A percentile compares a stretch with the other conserved stretches of the same genome.
phyloP scores from a whole-genome alignment of 2,797 vertebrate genomes.

The Hapalemur alaotrensis region DNA sequence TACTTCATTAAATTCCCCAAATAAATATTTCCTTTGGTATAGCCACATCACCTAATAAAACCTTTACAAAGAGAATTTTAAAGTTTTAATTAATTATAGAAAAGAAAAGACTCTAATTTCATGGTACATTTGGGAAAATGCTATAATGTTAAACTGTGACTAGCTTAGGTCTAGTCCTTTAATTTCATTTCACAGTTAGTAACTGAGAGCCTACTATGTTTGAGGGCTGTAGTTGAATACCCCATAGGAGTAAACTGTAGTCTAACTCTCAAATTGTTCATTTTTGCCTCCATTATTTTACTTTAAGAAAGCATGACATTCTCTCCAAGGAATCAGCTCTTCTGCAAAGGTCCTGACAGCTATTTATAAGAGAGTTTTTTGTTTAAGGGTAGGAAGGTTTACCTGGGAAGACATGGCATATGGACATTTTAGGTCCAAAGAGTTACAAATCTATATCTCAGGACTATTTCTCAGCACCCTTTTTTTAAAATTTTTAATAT shows the following conservation, averaged over 20 bases:
- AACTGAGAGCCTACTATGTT: background rate
- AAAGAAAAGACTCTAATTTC: constrained; percentile 33
- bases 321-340: background rate
- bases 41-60: constrained; percentile 2
- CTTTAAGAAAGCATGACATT: background rate
- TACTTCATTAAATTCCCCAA: constrained; percentile 28
- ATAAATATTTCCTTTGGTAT: constrained; percentile 49
- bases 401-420: background rate
- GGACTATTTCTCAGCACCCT: background rate
- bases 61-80: constrained; percentile 43
- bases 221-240: background rate
- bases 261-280: background rate
- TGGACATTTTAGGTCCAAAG: background rate
- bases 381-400: accelerated
- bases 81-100: constrained; percentile 59
- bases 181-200: background rate
- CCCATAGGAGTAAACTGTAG: background rate
- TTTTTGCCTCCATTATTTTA: background rate
- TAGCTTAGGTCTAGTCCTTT: background rate
- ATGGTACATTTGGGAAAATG: background rate
- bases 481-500: background rate
- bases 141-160: background rate
- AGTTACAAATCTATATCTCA: background rate
- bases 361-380: background rate
- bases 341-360: background rate